A percentile compares a stretch with the other conserved stretches of the same genome.
These are phyloP conservation scores for Xanthorhoe designata DNA, from an alignment of 2,888 invertebrate genomes.

Conservation along the genomic window DNA sequence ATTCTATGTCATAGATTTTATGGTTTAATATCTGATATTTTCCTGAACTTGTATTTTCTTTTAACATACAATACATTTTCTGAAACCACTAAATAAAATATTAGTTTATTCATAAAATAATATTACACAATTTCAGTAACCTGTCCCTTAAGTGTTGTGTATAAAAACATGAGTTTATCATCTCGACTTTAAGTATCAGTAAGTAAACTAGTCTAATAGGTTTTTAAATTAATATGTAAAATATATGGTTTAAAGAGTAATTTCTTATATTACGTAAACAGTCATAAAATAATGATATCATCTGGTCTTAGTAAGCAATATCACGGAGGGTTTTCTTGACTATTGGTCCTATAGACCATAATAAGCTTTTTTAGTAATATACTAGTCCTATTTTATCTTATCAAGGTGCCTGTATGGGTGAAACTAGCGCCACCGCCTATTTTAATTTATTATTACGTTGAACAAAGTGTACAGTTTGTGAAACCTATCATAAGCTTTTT, in stretches of 20 bases:
- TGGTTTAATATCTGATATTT: too few species aligned
- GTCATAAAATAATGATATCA: slow-evolving; percentile 17
- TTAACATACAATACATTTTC: too few species aligned
- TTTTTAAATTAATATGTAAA: slow-evolving; percentile 11
- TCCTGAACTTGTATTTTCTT: too few species aligned
- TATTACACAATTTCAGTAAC: background rate
- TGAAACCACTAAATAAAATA: too few species aligned
- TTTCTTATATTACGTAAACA: slow-evolving; percentile 12
- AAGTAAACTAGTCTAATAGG: background rate
- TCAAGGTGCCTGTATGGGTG: too few species aligned
- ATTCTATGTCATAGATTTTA: too few species aligned
- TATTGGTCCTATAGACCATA: background rate
- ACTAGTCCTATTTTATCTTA: background rate
- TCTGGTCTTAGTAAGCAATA: background rate
- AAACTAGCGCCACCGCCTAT: too few species aligned
- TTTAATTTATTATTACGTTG: too few species aligned
- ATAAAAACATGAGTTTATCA: background rate
- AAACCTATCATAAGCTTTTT: too few species aligned
- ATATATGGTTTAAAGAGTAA: background rate
- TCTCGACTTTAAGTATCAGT: background rate
- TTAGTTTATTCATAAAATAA: background rate
- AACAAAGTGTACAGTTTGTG: too few species aligned
- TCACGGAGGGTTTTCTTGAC: background rate
- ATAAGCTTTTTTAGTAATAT: background rate
- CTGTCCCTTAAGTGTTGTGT: background rate